phyloP scores from a whole-genome alignment of 1,140 invertebrate species.

The Drosophila miranda region DNA sequence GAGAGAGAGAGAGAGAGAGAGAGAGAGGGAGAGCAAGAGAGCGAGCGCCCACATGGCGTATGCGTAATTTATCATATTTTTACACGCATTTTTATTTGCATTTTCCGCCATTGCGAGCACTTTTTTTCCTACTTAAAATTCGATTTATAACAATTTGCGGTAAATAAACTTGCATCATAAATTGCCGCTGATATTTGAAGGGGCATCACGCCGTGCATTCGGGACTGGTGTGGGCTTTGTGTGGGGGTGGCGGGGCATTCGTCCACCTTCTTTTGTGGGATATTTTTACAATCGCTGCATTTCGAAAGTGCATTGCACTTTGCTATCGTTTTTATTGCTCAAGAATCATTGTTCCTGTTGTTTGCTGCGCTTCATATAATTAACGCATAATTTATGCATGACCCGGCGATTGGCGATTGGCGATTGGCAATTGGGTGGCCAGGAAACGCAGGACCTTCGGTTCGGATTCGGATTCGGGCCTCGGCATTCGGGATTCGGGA shows the following conservation, averaged over 20 bases:
- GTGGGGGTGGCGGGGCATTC: no score
- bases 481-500: no score
- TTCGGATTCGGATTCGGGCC: no score
- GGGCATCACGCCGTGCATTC: background rate
- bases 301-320: constrained; percentile 47
- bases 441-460: constrained; percentile 3
- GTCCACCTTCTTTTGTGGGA: constrained; percentile 26
- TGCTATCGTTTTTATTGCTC: constrained; percentile 17
- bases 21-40: background rate
- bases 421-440: background rate
- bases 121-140: constrained; percentile 63
- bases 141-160: constrained; percentile 75
- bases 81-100: constrained; percentile 58
- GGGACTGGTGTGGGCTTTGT: no score
- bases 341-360: constrained; percentile 30
- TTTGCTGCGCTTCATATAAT: constrained; percentile 47
- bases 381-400: constrained; percentile 62
- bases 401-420: constrained; percentile 24
- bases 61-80: constrained; percentile 74
- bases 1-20: background rate
- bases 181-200: constrained; percentile 49
- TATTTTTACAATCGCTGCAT: constrained; percentile 27
- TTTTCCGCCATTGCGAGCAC: constrained; percentile 31
- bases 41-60: constrained; percentile 32
- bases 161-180: constrained; percentile 70